Conservation (phyloP, 2,797 vertebrate genomes). For the Tauraco hartlaubi region DNA sequence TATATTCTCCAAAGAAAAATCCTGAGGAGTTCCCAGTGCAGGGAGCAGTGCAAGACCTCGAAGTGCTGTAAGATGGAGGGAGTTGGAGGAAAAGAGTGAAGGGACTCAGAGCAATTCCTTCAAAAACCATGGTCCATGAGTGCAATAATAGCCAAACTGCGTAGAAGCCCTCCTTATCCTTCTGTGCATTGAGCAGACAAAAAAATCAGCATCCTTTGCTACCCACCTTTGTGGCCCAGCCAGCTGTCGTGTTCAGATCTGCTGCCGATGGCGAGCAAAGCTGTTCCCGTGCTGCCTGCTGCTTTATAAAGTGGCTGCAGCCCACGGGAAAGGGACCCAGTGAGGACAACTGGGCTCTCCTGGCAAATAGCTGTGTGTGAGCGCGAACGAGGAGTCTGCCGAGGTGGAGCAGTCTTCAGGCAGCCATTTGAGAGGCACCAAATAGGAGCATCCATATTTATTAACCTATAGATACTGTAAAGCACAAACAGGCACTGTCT, state of each 20-base stretch:
- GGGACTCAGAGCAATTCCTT: not conserved
- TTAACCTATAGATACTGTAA: not conserved
- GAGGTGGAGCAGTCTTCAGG: not conserved
- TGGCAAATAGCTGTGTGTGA: not conserved
- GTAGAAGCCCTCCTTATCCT: not conserved
- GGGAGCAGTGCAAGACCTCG: not conserved
- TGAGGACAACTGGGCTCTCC: not conserved
- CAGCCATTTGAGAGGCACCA: fast-evolving
- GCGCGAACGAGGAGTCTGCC: fast-evolving
- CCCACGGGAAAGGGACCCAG: not conserved
- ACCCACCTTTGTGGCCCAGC: not conserved
- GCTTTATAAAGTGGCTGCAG: not conserved
- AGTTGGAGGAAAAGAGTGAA: not conserved
- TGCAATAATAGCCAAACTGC: not conserved
- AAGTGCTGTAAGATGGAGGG: not conserved
- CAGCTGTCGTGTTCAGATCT: fast-evolving
- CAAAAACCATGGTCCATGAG: fast-evolving
- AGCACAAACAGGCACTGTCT: not conserved
- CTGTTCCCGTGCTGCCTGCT: not conserved
- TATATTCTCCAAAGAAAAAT: not conserved
- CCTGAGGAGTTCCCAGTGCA: not conserved
- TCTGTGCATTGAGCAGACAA: not conserved
- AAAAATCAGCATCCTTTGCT: not conserved
- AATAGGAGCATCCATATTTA: fast-evolving
- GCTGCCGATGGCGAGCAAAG: not conserved